Evolutionary conservation across 2,797 vertebrate species (phyloP).

Genomic region (Brachymystax lenok): DNA sequence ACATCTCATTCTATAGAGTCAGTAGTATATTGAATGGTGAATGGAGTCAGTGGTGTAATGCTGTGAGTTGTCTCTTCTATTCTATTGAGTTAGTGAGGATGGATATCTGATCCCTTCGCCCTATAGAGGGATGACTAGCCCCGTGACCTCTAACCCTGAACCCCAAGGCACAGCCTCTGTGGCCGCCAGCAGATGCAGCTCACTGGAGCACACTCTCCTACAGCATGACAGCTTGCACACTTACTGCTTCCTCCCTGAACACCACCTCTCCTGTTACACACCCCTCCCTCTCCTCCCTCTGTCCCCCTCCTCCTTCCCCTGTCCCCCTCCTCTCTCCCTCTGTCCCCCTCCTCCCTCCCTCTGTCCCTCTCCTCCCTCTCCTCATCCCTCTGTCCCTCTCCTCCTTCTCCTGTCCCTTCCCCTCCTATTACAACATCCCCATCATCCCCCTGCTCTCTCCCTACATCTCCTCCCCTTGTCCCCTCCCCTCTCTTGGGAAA

Average conservation of each 20-base stretch:
- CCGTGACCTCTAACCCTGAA: conserved; percentile 65
- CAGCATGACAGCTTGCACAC: conserved; percentile 69
- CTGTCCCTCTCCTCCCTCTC: too few relatives aligned
- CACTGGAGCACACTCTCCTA: conserved; percentile 69
- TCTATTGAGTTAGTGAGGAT: conserved; percentile 68
- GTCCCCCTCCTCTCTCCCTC: background rate
- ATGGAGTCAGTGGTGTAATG: conserved; percentile 39
- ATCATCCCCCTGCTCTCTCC: background rate
- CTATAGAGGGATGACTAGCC: conserved; percentile 58
- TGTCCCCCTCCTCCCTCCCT: too few relatives aligned
- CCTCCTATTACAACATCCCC: conserved; percentile 26
- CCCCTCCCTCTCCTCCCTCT: background rate
- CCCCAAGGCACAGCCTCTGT: conserved; percentile 60
- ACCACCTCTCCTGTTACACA: conserved; percentile 24
- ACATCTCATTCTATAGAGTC: conserved; percentile 45
- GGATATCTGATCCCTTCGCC: conserved; percentile 70
- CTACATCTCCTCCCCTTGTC: background rate
- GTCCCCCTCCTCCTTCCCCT: background rate
- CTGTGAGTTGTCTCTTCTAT: conserved; percentile 58
- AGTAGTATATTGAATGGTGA: conserved; percentile 44
- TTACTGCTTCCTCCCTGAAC: conserved; percentile 5
- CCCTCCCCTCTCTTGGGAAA: conserved; percentile 69
- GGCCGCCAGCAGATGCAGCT: conserved; percentile 72
- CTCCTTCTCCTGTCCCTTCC: background rate
- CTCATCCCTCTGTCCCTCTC: too few relatives aligned